A percentile compares a stretch with the other conserved stretches of the same genome.
These are phyloP conservation scores for Drosophila mauritiana DNA, from an alignment of 1,140 invertebrate species.

Conservation along the genomic window DNA sequence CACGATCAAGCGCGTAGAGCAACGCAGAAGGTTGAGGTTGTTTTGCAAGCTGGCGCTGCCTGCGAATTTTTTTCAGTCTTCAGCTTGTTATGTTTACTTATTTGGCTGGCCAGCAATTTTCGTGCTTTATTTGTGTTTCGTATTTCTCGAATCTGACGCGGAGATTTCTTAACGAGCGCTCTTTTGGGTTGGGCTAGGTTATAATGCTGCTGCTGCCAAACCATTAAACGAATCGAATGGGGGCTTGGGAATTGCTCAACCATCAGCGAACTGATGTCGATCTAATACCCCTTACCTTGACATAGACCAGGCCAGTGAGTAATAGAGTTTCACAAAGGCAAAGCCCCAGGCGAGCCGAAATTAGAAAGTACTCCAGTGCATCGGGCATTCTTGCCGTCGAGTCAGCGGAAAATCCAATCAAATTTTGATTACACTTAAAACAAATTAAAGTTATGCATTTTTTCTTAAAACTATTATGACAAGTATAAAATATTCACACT, in stretches of 20 bases:
- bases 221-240: constrained; percentile 58
- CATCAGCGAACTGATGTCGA: constrained; percentile 46
- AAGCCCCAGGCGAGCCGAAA: constrained; percentile 35
- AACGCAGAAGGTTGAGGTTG: constrained; percentile 77
- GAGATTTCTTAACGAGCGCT: constrained; percentile 44
- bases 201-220: constrained; percentile 44
- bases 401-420: background rate
- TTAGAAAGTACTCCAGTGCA: constrained; percentile 45
- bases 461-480: background rate
- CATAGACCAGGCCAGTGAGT: constrained; percentile 60
- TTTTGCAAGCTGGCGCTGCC: constrained; percentile 52
- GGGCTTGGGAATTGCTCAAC: constrained; percentile 56
- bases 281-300: constrained; percentile 71
- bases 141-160: constrained; percentile 24
- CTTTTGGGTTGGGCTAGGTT: constrained; percentile 75
- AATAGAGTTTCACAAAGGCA: constrained; percentile 63
- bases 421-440: background rate
- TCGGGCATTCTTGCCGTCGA: constrained; percentile 15
- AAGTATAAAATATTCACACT: too few species aligned
- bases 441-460: background rate
- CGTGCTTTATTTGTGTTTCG: constrained; percentile 9
- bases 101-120: constrained; percentile 29
- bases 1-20: constrained; percentile 64
- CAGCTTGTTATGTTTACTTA: constrained; percentile 37
- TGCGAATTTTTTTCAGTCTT: constrained; percentile 33